Evolutionary conservation across 2,888 invertebrate genomes (phyloP), one percentile per base, ranked within the genome.

Genomic region (Papilio protenor): DNA sequence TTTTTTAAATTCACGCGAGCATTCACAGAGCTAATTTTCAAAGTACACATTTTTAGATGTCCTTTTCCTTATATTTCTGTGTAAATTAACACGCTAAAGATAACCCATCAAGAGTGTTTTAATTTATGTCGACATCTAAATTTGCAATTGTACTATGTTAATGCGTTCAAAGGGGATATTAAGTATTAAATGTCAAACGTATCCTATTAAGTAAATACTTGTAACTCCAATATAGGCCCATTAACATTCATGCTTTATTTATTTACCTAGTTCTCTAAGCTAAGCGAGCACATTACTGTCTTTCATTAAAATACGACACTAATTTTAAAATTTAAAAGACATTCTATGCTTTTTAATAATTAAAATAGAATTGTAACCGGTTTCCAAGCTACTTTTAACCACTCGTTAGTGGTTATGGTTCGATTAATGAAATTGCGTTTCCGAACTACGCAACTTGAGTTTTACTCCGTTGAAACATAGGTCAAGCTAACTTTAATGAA

Each of bases 231-330:
- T 70, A 57, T 47, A 70, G 27, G 16, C 47, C 47, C 57, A 70
- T 76, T 70, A 76, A 76, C 75, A 76, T 55, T 69, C 57, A 76
- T 10, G 16, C 45, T 57, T 76, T 70, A 70, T 70, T 57, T 66
- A 66, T 27, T 69, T 66, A 55, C 10, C 18, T 52, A 8, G 55
- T 69, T 8, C 61, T 8, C 27, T 40, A 49, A 23, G 23, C 70
- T 23, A 73, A 40, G 40, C 16, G 14, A 59, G 27, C 33, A 12
- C 18, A 33, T 16, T 33, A 6, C 3, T 33, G 14, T 33, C 16
- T 21, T 10, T 12, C 10, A 6, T 5, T 33, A 16, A 59, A 59
- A 27, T 27, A 23, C 23, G 23, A 27, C 12, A 59, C 14, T 59
- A 59, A 27, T 14, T 59, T 23, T 14, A 23, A 14, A 59, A 59